A percentile compares a stretch with the other conserved stretches of the same genome.
Evolutionary conservation across 2,888 invertebrate species (phyloP).

Genomic region (Cosmia pyralina): DNA sequence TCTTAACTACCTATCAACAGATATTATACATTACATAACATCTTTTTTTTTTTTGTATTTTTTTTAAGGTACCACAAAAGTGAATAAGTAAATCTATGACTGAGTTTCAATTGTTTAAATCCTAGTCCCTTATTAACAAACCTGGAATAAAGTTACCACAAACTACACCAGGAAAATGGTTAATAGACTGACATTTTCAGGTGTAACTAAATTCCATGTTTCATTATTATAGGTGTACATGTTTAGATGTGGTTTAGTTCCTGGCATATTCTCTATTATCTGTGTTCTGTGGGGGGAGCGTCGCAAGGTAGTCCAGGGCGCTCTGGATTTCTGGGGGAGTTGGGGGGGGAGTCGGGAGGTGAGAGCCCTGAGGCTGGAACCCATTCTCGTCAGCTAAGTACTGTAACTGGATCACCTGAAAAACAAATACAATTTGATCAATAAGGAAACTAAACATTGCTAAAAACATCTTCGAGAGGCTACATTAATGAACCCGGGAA

Average conservation of each 20-base stretch:
- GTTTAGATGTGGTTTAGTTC: slow-evolving; percentile 49
- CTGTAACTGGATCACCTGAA: slow-evolving; percentile 90
- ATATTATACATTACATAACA: slow-evolving; percentile 34
- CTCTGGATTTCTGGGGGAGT: slow-evolving; percentile 92
- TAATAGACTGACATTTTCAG: neutral
- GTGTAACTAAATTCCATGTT: neutral
- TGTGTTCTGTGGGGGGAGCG: slow-evolving; percentile 88
- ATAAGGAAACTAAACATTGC: neutral
- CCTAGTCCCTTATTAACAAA: slow-evolving; percentile 8
- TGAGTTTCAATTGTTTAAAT: slow-evolving; percentile 32
- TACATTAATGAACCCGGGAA: neutral
- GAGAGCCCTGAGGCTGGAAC: slow-evolving; percentile 92
- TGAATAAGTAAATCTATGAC: slow-evolving; percentile 24
- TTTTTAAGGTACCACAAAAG: slow-evolving; percentile 22
- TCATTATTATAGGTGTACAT: neutral
- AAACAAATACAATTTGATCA: slow-evolving; percentile 11
- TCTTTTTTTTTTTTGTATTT: slow-evolving; percentile 34
- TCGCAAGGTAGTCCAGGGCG: slow-evolving; percentile 92
- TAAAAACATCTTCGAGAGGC: neutral
- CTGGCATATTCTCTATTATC: slow-evolving; percentile 73
- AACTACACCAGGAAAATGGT: neutral
- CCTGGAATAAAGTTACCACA: neutral
- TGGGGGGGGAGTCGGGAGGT: slow-evolving; percentile 92
- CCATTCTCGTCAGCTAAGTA: slow-evolving; percentile 94
- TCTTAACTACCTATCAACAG: slow-evolving; percentile 36